phyloP scores from a whole-genome alignment of 2,797 vertebrate species.

The Tolypeutes matacus region DNA sequence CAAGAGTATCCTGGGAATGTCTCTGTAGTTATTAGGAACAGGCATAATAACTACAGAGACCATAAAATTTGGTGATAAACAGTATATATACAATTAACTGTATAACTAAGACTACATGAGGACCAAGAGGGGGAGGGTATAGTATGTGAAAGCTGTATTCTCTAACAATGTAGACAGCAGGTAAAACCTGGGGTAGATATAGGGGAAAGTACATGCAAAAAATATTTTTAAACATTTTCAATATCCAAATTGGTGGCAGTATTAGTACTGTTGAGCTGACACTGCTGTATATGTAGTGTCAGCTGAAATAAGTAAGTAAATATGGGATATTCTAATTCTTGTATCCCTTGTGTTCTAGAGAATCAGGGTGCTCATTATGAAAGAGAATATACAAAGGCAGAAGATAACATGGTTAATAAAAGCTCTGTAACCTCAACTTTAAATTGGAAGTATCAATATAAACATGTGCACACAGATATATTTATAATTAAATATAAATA shows the following conservation, averaged over 20 bases:
- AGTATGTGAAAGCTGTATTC: background rate
- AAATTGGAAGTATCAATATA: too few species aligned
- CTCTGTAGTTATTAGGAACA: background rate
- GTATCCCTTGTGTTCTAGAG: background rate
- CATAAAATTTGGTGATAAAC: background rate
- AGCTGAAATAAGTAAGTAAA: background rate
- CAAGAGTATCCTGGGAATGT: background rate
- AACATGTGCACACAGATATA: too few species aligned
- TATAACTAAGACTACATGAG: background rate
- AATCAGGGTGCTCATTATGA: background rate
- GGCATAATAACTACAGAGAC: background rate
- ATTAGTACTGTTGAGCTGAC: background rate
- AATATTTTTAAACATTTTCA: background rate
- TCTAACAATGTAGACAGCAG: background rate
- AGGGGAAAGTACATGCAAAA: too few species aligned
- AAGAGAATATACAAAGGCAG: background rate
- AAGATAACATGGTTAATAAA: background rate
- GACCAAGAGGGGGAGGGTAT: background rate
- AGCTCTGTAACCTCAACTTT: too few species aligned
- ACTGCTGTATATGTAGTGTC: background rate
- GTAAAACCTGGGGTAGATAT: too few species aligned
- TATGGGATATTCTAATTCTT: background rate
- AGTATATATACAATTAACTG: background rate
- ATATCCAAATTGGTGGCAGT: background rate
- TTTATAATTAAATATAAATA: too few species aligned